Base-by-base conservation (phyloP, 2,113 vertebrate species). In the Sapajus apella region DNA sequence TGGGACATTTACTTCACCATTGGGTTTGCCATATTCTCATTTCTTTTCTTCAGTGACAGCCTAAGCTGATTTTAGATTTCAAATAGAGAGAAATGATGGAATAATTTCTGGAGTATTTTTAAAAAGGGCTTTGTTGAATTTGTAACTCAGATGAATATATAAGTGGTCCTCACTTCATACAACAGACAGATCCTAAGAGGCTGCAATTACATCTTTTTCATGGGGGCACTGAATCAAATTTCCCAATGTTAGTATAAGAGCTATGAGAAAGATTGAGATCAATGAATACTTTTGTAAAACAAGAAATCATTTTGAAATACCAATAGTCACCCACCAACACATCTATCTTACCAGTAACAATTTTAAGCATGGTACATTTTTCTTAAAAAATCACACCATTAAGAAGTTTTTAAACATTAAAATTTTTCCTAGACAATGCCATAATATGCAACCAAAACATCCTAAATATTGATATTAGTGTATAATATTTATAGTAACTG, bases 61-160 rank as follows among this genome's bases (percentile, higher is more conserved):
- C 66, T 14, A 83, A 55, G 23, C 55, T 87, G 35, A 43, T 37
- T 90, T 92, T 80, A 70, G 79, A 94, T 83, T 84, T 94, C 43
- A 87, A 86, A 75, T 73, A 80, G 61, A 75, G 16, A 25, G 37
- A 52, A 37, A n/a, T 77, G 37, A 72, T 87, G 17, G 43, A 64
- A 77, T 93, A 40, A 85, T 81, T 90, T 90, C 61, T 91, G n/a
- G 47, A 95, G 21, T 73, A 32, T 73, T 64, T 94, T 86, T 88
- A 18, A 61, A 76, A 94, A 85, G 35, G 47, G 5, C 50, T 73
- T 70, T 90, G 75, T 92, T 90, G 50, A 75, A 90, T 58, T 80
- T 73, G 40, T 90, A 72, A 82, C 70, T 90, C 80, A 90, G 90
- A 94, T 58, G 72, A 94, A 68, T 47, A 35, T 66, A 35, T 77